Base-by-base conservation (phyloP, 2,113 vertebrate genomes). In the Hippocampus zosterae region DNA sequence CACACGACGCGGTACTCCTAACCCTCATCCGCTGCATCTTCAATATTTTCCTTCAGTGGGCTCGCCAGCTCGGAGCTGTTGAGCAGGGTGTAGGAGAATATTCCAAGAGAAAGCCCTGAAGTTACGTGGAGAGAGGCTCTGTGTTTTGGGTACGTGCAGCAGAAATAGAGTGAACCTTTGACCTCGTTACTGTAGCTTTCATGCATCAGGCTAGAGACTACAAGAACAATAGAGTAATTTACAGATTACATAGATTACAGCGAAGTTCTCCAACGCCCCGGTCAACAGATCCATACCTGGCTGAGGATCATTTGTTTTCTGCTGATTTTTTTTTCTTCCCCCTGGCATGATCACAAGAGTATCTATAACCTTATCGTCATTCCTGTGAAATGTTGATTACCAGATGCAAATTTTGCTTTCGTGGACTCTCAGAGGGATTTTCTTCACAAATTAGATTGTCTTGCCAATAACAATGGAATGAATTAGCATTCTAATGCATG, bases 31-130 rank as follows among this genome's bases (percentile, higher is more conserved):
- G 13, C 64, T 16, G 19, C 60, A n/a, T 62, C 19, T 12, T 42
- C 40, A 23, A 23, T 42, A 21, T 40, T 15, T 63, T 41, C n/a
- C 37, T n/a, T 21, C 9, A 21, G 19, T 41, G 10, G 33, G 33
- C 33, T 60, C 8, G 9, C 62, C 10, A 23, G n/a, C 63, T 66
- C 64, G 2, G 5, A 48, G 44, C 25, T 50, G 25, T 25, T 23
- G n/a, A 21, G 44, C 42, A 50, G 42, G 7, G 46, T 50, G 16
- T 48, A 50, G 64, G 13, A 50, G 40, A 11, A 42, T 23, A 63
- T 23, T 63, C 8, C 42, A 63, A 63, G 61, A 42, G 37, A 63
- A 63, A n/a, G 61, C 61, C 61, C 61, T 42, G 61, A 63, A 63
- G 21, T 41, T 15, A n/a, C 1, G 21, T 63, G 2, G 37, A 13